Base-by-base conservation (phyloP, 2,797 vertebrate genomes). In the Takifugu rubripes region DNA sequence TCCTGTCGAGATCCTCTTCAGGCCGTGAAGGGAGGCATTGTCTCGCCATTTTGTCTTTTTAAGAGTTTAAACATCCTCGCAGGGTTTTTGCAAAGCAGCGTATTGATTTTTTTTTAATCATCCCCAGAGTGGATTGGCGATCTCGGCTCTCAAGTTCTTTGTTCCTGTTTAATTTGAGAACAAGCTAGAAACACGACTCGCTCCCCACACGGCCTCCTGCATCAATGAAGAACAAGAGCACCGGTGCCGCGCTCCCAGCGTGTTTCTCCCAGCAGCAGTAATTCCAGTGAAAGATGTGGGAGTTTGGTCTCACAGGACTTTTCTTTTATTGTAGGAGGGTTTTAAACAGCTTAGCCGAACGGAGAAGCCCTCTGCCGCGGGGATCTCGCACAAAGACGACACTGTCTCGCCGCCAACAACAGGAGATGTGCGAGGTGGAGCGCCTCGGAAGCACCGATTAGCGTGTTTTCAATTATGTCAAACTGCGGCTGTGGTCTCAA, bases 351-450 rank as follows among this genome's bases (percentile, higher is more conserved):
- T 78, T 59, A 59, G 64, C 65, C 78, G 61, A 73, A 79, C 73
- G 53, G 58, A 73, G 68, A 54, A 68, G 55, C 46, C 62, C 74
- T 82, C 73, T 73, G 74, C 66, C 42, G 71, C 72, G 73, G 58
- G 68, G 64, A 71, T 57, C 51, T 45, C 44, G 82, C 59, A 80
- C 84, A 90, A 87, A 86, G 78, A 74, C 70, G 66, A 54, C 65
- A 78, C 69, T 87, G 83, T 88, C 64, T 77, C 63, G 27, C 49
- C 6, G 49, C 43, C 54, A 64, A 59, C 55, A 43, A 59, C 47
- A 50, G 71, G 59, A 66, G 33, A 55, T n/a, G 6, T 62, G 59
- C 40, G 33, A 54, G 54, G 52, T 49, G 26, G 43, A 49, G 31
- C 49, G 49, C 48, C 26, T 52, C 43, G 75, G 51, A 52, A 53